A percentile compares a stretch with the other conserved stretches of the same genome.
phyloP scores from a whole-genome alignment of 1,140 invertebrate genomes.

The Temnothorax longispinosus region DNA sequence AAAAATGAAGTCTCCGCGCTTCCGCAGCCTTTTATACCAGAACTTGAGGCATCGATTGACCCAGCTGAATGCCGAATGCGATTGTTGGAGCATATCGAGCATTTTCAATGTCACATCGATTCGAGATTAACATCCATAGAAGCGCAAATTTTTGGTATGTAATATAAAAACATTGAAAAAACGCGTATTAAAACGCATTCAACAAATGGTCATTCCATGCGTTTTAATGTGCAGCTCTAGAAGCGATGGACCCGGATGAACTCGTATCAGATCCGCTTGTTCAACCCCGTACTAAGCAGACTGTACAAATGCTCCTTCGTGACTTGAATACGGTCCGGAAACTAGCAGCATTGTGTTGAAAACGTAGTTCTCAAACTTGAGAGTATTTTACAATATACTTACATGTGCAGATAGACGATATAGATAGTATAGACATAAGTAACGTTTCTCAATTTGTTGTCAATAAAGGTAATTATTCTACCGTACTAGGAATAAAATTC shows the following conservation, averaged over 20 bases:
- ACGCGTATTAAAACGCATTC: background rate
- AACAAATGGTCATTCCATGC: constrained; percentile 26
- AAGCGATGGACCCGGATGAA: constrained; percentile 82
- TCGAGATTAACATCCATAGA: constrained; percentile 91
- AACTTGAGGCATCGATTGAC: constrained; percentile 93
- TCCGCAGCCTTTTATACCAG: constrained; percentile 85
- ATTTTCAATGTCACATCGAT: constrained; percentile 91
- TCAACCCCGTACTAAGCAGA: constrained; percentile 85
- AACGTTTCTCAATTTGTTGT: background rate
- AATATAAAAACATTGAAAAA: constrained; percentile 8
- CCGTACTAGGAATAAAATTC: background rate
- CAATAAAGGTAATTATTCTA: background rate
- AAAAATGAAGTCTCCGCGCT: constrained; percentile 68
- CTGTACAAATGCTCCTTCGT: constrained; percentile 86
- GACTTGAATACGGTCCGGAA: constrained; percentile 86
- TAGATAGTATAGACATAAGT: background rate
- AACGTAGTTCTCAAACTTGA: background rate
- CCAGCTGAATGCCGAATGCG: constrained; percentile 91
- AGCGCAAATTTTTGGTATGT: constrained; percentile 90
- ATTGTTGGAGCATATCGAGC: constrained; percentile 92
- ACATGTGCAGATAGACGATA: background rate
- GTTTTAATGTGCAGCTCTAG: constrained; percentile 69
- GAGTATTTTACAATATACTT: background rate
- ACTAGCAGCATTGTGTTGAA: constrained; percentile 83
- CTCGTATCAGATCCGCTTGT: constrained; percentile 78